Conservation (phyloP, 64 coral and sea anemone species). For the Trachythela sp. region DNA sequence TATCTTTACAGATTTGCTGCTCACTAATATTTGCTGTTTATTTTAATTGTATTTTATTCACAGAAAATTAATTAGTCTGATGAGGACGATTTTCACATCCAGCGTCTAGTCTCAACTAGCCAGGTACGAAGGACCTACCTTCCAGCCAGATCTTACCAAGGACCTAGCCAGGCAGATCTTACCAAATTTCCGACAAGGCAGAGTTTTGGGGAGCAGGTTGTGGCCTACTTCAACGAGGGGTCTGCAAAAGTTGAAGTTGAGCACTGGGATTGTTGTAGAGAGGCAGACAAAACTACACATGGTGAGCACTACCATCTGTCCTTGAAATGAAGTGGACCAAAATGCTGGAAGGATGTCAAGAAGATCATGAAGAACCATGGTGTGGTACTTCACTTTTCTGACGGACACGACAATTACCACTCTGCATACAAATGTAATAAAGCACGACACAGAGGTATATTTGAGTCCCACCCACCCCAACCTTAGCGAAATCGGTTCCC, state of each 20-base stretch:
- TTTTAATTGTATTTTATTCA: too few relatives aligned
- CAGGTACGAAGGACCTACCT: not conserved
- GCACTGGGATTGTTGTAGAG: not conserved
- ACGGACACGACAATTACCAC: not conserved
- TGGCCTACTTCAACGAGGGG: not conserved
- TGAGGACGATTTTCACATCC: not conserved
- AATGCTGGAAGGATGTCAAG: not conserved
- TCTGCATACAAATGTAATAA: not conserved
- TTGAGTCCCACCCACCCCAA: not conserved
- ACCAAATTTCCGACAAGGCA: not conserved
- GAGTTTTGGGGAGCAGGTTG: slow-evolving; percentile 2
- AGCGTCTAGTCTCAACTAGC: not conserved
- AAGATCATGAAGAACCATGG: not conserved
- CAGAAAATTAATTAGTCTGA: too few relatives aligned
- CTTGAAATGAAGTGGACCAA: not conserved
- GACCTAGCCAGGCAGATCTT: not conserved
- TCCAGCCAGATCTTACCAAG: too few relatives aligned
- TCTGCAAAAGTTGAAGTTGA: not conserved
- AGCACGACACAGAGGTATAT: not conserved
- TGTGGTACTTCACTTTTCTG: not conserved
- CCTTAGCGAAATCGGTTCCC: not conserved
- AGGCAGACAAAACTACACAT: not conserved
- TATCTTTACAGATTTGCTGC: too few relatives aligned
- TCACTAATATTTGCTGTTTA: too few relatives aligned
- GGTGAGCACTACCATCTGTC: not conserved